Base-by-base conservation (phyloP, 64 coral and sea anemone species). In the Platygyra sinensis region DNA sequence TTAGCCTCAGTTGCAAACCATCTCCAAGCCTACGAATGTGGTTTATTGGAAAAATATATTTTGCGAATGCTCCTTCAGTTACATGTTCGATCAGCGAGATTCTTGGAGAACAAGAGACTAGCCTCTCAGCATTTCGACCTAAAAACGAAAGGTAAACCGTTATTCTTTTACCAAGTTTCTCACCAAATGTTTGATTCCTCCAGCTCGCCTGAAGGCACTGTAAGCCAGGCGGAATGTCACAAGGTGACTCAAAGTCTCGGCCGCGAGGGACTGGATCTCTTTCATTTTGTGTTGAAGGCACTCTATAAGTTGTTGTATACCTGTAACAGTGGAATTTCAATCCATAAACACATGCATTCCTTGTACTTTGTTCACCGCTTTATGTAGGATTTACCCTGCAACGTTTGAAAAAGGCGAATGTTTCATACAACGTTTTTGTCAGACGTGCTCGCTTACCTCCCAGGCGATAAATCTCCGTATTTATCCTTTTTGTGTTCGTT, bases 251-350 rank as follows among this genome's bases (percentile, higher is more conserved):
- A 97, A 67, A 4, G 89, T 93, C 29, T 73, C 91, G 7, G 95
- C 91, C 6, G 91, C 95, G 28, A 97, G 54, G 62, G 95, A 94
- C 89, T 97, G 91, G 51, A 91, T 62, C 63, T 94, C 88, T n/a
- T 86, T 67, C 1, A 72, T 87, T 15, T 85, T 79, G 74, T 67
- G 87, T 17, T 82, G 75, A 20, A 97, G 83, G 91, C 91, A 97
- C 49, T 80, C 87, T 7, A 97, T 90, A 17, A 97, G 91, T 33
- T 94, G 91, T 3, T 97, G 76, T 42, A 97, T 76, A 24, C 95
- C 95, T 97, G 72, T 20, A 50, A 10, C 14, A 28, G 24, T 18
- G 8, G 20, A 54, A 17, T 57, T 10, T 46, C 42, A 46, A 46
- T 46, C 5, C 42, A 46, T 46, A 46, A 46, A 46, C 42, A 46